A percentile compares a stretch with the other conserved stretches of the same genome.
phyloP scores from a whole-genome alignment of 2,113 vertebrate species.

The Hippolais icterina region DNA sequence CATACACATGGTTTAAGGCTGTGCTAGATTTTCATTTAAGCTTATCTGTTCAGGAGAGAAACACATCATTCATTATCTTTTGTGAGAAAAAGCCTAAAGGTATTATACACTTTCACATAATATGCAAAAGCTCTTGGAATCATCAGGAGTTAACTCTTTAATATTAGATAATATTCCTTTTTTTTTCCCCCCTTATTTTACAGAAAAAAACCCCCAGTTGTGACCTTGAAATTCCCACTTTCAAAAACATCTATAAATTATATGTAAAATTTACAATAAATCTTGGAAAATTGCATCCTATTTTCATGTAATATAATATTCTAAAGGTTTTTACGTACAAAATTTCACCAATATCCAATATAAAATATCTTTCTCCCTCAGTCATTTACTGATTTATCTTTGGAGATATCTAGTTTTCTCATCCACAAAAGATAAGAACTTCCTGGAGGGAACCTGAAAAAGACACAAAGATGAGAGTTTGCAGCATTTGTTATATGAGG shows the following conservation, averaged over 20 bases:
- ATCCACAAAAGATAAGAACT: background rate
- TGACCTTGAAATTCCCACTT: background rate
- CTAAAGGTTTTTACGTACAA: background rate
- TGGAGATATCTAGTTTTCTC: background rate
- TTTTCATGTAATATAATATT: background rate
- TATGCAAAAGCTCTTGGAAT: background rate
- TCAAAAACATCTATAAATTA: background rate
- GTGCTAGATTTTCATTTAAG: background rate
- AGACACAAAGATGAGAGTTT: background rate
- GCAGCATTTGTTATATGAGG: background rate
- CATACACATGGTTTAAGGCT: background rate
- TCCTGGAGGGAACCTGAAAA: background rate
- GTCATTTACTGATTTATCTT: background rate
- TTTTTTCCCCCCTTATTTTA: background rate
- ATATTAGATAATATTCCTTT: background rate
- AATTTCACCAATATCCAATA: background rate
- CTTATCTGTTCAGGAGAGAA: background rate
- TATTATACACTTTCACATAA: background rate
- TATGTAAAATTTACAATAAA: background rate
- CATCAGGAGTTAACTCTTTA: background rate
- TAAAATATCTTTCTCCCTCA: background rate
- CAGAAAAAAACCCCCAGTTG: background rate
- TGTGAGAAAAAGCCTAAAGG: background rate
- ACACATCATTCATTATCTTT: background rate
- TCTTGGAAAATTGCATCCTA: background rate